These are phyloP conservation scores for Scolopax bukidnonensis DNA, from an alignment of 2,797 vertebrate species.

Conservation along the genomic window DNA sequence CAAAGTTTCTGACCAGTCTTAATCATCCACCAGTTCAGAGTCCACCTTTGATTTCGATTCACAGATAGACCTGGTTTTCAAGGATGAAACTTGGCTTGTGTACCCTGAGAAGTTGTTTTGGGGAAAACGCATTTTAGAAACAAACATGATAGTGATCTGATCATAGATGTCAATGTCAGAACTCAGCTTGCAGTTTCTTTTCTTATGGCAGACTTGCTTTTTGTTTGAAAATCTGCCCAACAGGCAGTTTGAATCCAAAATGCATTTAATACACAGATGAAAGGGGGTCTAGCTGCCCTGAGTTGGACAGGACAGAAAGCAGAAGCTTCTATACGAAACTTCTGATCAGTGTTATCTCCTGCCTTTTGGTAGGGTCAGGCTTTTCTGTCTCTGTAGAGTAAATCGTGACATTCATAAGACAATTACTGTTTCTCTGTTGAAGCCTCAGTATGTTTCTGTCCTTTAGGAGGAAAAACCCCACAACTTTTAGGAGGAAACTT, in stretches of 20 bases:
- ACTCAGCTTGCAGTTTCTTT: neutral
- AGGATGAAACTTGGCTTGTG: conserved; percentile 2
- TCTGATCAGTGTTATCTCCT: neutral
- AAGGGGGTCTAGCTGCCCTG: neutral
- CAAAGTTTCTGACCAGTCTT: neutral
- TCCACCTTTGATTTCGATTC: conserved; percentile 10
- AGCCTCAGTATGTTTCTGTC: neutral
- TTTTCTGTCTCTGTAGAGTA: neutral
- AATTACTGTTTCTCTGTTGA: neutral
- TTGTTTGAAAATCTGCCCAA: neutral
- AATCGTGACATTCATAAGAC: neutral
- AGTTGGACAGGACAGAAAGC: neutral
- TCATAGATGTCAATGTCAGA: neutral
- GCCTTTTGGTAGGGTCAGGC: neutral
- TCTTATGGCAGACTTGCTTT: neutral
- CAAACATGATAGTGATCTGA: neutral
- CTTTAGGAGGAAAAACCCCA: neutral
- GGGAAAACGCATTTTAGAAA: neutral
- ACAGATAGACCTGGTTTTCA: conserved; percentile 26
- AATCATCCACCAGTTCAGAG: neutral
- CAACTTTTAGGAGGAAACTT: neutral
- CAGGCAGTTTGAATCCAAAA: neutral
- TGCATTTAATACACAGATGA: neutral
- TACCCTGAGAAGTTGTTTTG: conserved; percentile 3
- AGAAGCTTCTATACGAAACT: neutral